Conservation (phyloP, 2,888 invertebrate genomes). For the Synanthedon vespiformis region DNA sequence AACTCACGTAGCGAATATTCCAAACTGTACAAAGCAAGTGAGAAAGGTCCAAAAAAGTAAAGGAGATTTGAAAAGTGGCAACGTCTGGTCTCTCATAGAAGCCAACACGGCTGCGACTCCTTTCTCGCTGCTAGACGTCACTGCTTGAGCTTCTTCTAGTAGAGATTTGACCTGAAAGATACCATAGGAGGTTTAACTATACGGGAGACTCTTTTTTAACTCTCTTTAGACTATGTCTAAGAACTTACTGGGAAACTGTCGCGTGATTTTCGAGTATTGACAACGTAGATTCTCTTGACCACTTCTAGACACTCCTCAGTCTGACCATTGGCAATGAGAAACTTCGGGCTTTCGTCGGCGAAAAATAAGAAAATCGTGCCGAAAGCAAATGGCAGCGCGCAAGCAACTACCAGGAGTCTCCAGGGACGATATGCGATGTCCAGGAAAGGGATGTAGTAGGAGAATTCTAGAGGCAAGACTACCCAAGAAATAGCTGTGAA, state of each 20-base stretch:
- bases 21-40: slow-evolving; percentile 73
- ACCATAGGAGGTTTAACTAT: background rate
- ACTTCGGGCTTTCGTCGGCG: slow-evolving; percentile 86
- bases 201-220: too few relatives aligned
- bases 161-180: slow-evolving; percentile 35
- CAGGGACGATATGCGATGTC: slow-evolving; percentile 76
- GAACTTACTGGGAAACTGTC: slow-evolving; percentile 44
- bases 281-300: slow-evolving; percentile 43
- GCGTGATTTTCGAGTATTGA: slow-evolving; percentile 30
- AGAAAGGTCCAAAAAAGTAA: slow-evolving; percentile 67
- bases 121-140: slow-evolving; percentile 17
- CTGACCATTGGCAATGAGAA: slow-evolving; percentile 73
- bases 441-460: slow-evolving; percentile 50
- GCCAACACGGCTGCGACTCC: slow-evolving; percentile 39
- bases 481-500: slow-evolving; percentile 73
- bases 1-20: slow-evolving; percentile 77
- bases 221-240: too few relatives aligned
- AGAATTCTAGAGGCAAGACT: slow-evolving; percentile 72
- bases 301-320: slow-evolving; percentile 68
- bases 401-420: slow-evolving; percentile 77
- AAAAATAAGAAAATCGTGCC: slow-evolving; percentile 68
- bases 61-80: slow-evolving; percentile 66
- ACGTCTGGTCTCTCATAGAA: slow-evolving; percentile 70
- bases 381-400: slow-evolving; percentile 74
- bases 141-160: slow-evolving; percentile 21